Evolutionary conservation across 2,888 invertebrate species (phyloP), one percentile per base, ranked within the genome.

Genomic region (Orthosia cruda): DNA sequence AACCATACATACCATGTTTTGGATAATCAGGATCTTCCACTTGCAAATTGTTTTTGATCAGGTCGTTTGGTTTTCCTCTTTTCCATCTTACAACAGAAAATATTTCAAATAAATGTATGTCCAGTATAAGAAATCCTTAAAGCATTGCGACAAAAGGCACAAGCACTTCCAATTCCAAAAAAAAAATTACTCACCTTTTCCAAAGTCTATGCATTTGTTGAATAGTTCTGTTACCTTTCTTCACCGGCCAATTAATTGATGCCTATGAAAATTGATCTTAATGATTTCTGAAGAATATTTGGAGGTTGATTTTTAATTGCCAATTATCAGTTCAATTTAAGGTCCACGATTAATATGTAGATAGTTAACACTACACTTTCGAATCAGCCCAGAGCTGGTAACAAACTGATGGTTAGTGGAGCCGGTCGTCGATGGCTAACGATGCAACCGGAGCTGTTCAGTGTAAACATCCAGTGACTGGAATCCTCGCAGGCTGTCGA

Each of bases 381-480:
- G 91, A 88, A 89, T 90, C 87, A 87, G 88, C 68, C 93, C 91
- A 94, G 91, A 89, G 95, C 93, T 94, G 92, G 91, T 89, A 87
- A 91, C 90, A 87, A 89, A 96, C 96, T 95, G 95, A 89, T 93
- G 93, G 90, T 89, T 74, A 85, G 78, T 84, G 86, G 82, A 87
- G 87, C 77, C 85, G 81, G 87, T 76, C 89, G 92, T 88, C 92
- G 92, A 84, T 90, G 91, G 89, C 90, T 94, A 93, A 93, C 93
- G 94, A 94, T 92, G 96, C 91, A 95, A 96, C 94, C 95, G 95
- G 96, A 96, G 93, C 91, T 84, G 74, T 79, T 58, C 77, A 92
- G 88, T 96, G 92, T 96, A 96, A 96, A 96, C 96, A 96, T 96
- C 95, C 95, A 96, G 88, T 91, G 93, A 91, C 90, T 93, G 94